Base-by-base conservation (phyloP, 1,140 invertebrate genomes). In the Drosophila athabasca region DNA sequence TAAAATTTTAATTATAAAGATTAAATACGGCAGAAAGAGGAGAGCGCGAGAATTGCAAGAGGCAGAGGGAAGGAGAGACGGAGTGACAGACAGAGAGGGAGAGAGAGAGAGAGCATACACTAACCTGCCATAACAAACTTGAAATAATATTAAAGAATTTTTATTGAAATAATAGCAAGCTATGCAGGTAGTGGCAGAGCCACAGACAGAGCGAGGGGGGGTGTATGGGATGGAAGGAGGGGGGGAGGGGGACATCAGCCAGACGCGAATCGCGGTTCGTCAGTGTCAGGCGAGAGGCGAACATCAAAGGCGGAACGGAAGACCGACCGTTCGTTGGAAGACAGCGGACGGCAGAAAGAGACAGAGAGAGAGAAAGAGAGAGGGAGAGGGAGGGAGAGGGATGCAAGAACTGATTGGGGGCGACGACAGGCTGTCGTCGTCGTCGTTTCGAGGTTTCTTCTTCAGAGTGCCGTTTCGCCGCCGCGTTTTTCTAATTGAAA, bases 131-230 rank as follows among this genome's bases (percentile, higher is more conserved):
- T 82, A 88, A 82, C 75, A 87, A 87, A 88, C 82, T 88, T 75
- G 65, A 88, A 87, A 87, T 87, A 88, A 87, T 87, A 87, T 87
- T 82, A 77, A 87, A 88, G 82, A 87, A 87, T 87, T 88, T 87
- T 88, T 87, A 83, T 88, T 87, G 82, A 87, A 87, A 82, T 87
- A 87, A 87, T 87, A 81, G 71, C 71, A 35, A 68, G 69, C 81
- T 53, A 59, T 72, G 72, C 62, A 69, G 77, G 60, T 62, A 76
- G 53, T 67, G 19, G 22, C 11, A 11, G 11, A 57, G 24, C 9
- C 29, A 53, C 35, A 48, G 44, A 15, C 15, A 17, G 15, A 31
- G 31, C 11, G 31, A 22, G 24, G 26, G 57, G 35, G 0, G 8
- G 31, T 19, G 17, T 19, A 43, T 44, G 43, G 50, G 9, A 45